phyloP scores from a whole-genome alignment of 2,888 invertebrate genomes.

The Sussaba pulchella region DNA sequence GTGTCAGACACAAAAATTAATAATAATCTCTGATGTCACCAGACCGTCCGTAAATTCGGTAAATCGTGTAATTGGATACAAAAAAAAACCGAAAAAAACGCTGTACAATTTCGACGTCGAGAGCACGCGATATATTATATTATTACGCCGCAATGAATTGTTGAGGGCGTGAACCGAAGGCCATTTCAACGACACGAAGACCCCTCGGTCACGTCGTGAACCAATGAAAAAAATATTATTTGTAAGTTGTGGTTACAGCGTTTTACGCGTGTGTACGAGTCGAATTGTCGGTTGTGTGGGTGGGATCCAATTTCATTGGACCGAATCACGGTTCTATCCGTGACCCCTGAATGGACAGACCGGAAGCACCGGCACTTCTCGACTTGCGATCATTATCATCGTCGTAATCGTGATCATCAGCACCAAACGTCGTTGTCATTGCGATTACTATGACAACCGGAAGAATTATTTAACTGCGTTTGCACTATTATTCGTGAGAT shows the following conservation, averaged over 20 bases:
- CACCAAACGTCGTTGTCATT: constrained; percentile 29
- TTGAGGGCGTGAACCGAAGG: constrained; percentile 62
- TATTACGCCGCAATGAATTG: constrained; percentile 33
- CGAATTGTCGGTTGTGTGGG: constrained; percentile 16
- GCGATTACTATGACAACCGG: constrained; percentile 55
- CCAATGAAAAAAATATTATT: constrained; percentile 63
- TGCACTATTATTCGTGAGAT: constrained; percentile 25
- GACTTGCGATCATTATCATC: constrained; percentile 41
- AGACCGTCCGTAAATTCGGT: too few species aligned
- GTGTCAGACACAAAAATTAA: not conserved
- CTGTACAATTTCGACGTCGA: too few species aligned
- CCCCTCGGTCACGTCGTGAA: constrained; percentile 50
- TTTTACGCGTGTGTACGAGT: not conserved
- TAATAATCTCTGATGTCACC: too few species aligned
- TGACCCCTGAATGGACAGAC: constrained; percentile 56
- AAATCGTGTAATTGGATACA: too few species aligned
- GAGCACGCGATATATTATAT: too few species aligned
- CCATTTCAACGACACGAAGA: constrained; percentile 44
- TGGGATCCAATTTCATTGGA: constrained; percentile 52
- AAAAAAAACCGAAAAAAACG: too few species aligned
- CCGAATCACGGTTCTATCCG: constrained; percentile 63
- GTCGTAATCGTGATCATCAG: constrained; percentile 35
- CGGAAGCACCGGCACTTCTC: constrained; percentile 36
- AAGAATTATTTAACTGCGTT: constrained; percentile 63
- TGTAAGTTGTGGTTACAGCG: not conserved